phyloP scores from a whole-genome alignment of 2,797 vertebrate species.

The Mallotus villosus region DNA sequence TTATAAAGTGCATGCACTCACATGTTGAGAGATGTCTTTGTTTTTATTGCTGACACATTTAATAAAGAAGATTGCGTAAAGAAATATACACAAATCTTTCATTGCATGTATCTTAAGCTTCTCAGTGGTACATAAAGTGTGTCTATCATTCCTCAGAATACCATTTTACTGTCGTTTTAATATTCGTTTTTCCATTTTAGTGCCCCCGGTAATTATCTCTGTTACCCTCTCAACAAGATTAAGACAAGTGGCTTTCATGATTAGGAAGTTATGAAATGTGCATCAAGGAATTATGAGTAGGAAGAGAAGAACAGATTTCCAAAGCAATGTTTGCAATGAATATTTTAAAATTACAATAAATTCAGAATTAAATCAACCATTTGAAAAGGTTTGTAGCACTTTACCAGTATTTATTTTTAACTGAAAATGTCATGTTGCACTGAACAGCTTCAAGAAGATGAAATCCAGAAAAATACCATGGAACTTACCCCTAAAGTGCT shows the following conservation, averaged over 20 bases:
- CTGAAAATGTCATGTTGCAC: conserved; percentile 11
- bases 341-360: conserved; percentile 21
- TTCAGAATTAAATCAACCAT: not conserved
- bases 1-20: not conserved
- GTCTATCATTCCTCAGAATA: no score
- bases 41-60: no score
- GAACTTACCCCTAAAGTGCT: not conserved
- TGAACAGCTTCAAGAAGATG: conserved; percentile 1
- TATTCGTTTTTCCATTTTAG: no score
- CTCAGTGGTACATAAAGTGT: no score
- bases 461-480: not conserved
- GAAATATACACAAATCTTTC: no score
- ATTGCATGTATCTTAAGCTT: no score
- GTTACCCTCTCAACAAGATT: not conserved
- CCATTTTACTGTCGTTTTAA: no score
- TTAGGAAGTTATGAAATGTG: conserved; percentile 23
- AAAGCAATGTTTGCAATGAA: conserved; percentile 22
- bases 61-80: no score
- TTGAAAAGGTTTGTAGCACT: no score
- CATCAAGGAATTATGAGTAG: conserved; percentile 12
- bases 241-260: conserved; percentile 18
- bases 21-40: not conserved
- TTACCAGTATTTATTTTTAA: no score
- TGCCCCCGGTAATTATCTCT: no score
- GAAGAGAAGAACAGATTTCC: conserved; percentile 21